Conservation (phyloP, 2,888 invertebrate genomes). For the Platycheirus albimanus region DNA sequence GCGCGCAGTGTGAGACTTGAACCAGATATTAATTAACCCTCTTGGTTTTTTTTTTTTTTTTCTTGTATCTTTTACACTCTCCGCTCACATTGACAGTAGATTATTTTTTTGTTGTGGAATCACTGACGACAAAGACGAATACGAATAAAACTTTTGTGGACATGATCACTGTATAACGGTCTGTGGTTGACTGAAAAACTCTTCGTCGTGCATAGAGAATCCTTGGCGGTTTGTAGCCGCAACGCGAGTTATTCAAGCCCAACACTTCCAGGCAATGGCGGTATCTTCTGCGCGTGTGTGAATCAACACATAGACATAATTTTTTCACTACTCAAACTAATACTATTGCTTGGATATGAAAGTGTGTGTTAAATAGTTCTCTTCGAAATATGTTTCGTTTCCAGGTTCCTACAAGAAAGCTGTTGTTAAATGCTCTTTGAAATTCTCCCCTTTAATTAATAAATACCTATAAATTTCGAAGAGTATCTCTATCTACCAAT, state of each 20-base stretch:
- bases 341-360: constrained; percentile 4
- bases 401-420: constrained; percentile 53
- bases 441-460: neutral
- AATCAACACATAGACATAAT: constrained; percentile 46
- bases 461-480: constrained; percentile 6
- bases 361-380: constrained; percentile 52
- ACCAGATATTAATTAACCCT: constrained; percentile 71
- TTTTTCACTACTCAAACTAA: constrained; percentile 25
- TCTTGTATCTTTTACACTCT: constrained; percentile 18
- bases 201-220: constrained; percentile 55
- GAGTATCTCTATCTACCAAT: constrained; percentile 28
- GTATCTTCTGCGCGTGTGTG: constrained; percentile 57
- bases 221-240: constrained; percentile 42
- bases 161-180: constrained; percentile 81
- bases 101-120: constrained; percentile 45
- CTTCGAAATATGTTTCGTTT: constrained; percentile 58
- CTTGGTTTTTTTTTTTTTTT: constrained; percentile 38
- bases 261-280: constrained; percentile 67
- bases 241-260: constrained; percentile 31
- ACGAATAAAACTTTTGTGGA: constrained; percentile 73
- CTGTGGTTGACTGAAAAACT: constrained; percentile 78
- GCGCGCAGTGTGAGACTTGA: constrained; percentile 64
- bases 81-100: constrained; percentile 41
- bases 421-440: constrained; percentile 43
- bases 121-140: constrained; percentile 62